Conservation (phyloP, 2,888 invertebrate species). For the Drosophila macrothrix region DNA sequence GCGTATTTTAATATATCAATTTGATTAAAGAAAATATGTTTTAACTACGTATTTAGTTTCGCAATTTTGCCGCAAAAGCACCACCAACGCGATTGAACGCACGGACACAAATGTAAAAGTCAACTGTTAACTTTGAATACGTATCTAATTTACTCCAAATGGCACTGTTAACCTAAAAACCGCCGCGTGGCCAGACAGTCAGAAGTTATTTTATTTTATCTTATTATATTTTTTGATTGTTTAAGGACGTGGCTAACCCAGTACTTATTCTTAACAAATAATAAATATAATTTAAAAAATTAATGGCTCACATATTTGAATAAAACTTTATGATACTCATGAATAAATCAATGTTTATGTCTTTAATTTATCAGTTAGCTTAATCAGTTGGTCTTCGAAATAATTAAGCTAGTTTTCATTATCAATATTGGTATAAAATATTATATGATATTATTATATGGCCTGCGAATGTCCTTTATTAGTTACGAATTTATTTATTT, state of each 20-base stretch:
- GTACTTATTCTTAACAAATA: not conserved
- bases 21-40: conserved; percentile 9
- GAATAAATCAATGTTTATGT: not conserved
- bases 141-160: conserved; percentile 45
- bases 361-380: no score
- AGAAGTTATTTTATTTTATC: conserved; percentile 21
- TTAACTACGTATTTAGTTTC: conserved; percentile 10
- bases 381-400: conserved; percentile 1
- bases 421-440: no score
- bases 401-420: not conserved
- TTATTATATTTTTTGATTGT: not conserved
- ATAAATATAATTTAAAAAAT: not conserved
- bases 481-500: not conserved
- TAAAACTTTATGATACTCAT: not conserved
- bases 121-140: conserved; percentile 14
- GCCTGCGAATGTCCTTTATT: not conserved
- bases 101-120: conserved; percentile 44
- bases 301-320: not conserved
- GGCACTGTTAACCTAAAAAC: conserved; percentile 38
- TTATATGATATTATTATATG: not conserved
- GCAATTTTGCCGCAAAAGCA: conserved; percentile 35
- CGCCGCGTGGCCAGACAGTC: conserved; percentile 34
- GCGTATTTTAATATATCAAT: not conserved
- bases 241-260: not conserved
- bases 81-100: conserved; percentile 49